A percentile compares a stretch with the other conserved stretches of the same genome.
Evolutionary conservation across 2,797 vertebrate genomes (phyloP).

Genomic region (Sciurus vulgaris): DNA sequence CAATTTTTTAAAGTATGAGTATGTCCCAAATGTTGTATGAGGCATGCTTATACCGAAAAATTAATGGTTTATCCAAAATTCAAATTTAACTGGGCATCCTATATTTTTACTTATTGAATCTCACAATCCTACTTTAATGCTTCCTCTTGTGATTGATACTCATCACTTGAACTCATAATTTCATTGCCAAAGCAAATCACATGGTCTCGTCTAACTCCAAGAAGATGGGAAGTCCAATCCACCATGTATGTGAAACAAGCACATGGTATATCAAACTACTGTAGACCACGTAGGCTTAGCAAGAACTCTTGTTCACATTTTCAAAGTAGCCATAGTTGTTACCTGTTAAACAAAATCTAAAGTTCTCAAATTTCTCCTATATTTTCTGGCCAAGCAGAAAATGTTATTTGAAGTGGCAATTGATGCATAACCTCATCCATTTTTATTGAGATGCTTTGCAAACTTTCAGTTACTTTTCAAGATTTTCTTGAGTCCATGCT

Average conservation of each 20-base stretch:
- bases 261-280: not conserved
- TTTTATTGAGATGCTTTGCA: constrained; percentile 31
- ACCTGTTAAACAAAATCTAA: constrained; percentile 25
- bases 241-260: not conserved
- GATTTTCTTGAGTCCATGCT: not conserved
- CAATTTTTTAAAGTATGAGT: not conserved
- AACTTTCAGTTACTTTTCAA: constrained; percentile 6
- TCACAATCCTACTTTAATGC: not conserved
- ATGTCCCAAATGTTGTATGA: not conserved
- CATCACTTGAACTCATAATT: not conserved
- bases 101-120: constrained; percentile 41
- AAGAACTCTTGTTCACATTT: not conserved
- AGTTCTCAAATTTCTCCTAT: not conserved
- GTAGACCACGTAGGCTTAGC: not conserved
- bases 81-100: not conserved
- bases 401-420: not conserved
- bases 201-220: not conserved
- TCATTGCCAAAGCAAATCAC: constrained; percentile 7
- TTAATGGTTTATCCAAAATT: not conserved
- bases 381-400: not conserved
- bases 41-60: not conserved
- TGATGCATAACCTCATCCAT: not conserved
- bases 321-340: not conserved
- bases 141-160: constrained; percentile 18
- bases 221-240: not conserved